Conservation (phyloP, 2,113 vertebrate genomes). For the Clarias magur region DNA sequence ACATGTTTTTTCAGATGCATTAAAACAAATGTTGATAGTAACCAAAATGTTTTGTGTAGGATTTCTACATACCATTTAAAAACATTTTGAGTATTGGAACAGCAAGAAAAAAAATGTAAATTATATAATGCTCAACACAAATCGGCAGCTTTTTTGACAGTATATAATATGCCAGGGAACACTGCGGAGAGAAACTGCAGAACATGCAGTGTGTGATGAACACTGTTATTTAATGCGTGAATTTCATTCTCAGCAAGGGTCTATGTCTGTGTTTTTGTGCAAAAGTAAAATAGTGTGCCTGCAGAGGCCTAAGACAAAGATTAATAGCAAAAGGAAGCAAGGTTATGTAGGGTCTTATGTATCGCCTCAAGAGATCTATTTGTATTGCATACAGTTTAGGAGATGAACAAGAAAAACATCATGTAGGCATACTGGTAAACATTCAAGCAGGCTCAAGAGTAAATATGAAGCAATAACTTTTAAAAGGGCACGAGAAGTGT, state of each 20-base stretch:
- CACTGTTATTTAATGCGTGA: neutral
- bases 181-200: neutral
- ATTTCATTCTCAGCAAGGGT: neutral
- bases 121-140: neutral
- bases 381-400: neutral
- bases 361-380: neutral
- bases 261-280: neutral
- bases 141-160: neutral
- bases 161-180: neutral
- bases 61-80: too few relatives aligned
- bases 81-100: too few relatives aligned
- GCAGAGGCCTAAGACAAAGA: neutral
- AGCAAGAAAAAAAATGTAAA: neutral
- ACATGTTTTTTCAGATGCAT: neutral
- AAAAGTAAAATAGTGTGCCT: neutral
- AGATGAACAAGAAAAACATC: neutral
- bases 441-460: neutral
- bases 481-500: neutral
- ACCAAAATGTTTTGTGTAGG: too few relatives aligned
- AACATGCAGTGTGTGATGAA: slow-evolving; percentile 12
- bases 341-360: neutral
- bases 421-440: neutral
- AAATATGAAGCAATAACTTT: neutral
- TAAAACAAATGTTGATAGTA: neutral
- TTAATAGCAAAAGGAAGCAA: neutral